Base-by-base conservation (phyloP, 2,797 vertebrate species). In the Paguma larvata region DNA sequence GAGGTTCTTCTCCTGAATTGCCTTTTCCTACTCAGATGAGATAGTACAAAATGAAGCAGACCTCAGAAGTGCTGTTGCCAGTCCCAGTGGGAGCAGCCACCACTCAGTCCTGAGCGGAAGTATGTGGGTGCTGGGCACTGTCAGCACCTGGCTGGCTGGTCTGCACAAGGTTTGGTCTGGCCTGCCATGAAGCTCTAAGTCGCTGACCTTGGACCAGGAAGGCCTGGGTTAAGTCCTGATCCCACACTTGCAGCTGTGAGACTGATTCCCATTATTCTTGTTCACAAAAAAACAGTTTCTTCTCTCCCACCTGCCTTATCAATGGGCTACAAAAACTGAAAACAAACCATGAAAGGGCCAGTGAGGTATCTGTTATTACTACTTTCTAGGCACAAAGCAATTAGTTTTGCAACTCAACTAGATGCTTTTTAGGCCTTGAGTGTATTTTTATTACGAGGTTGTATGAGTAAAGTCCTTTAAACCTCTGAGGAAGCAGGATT, bases 11-110 rank as follows among this genome's bases (percentile, higher is more conserved):
- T 75, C 98, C 98, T 99, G 98, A 98, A 98, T 99, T 99, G 98
- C 99, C 99, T 99, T 99, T 99, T 99, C 98, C 98, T 98, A 98
- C 98, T 97, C 98, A 95, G 98, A 98, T 99, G 98, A 99, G 98
- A 98, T 98, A 98, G 95, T 91, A 92, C 48, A 30, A 97, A 98
- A 97, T 91, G 97, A 98, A 98, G 97, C 96, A 32, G 95, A 95
- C 96, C 98, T 97, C 72, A 48, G 1, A 41, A 82, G 84, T 34
- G 95, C 96, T 46, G 89, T 72, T 44, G 19, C 73, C 80, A 6
- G 21, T 65, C 53, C 82, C 94, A 59, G 38, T 0, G 46, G 73
- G 93, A 93, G 93, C 97, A 96, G 96, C 95, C 85, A 0, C 96
- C 53, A 0, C 86, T 38, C 0, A 0, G 92, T 89, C 0, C 8